Evolutionary conservation across 2,888 invertebrate genomes (phyloP).

Genomic region (Drosophila bunnanda): DNA sequence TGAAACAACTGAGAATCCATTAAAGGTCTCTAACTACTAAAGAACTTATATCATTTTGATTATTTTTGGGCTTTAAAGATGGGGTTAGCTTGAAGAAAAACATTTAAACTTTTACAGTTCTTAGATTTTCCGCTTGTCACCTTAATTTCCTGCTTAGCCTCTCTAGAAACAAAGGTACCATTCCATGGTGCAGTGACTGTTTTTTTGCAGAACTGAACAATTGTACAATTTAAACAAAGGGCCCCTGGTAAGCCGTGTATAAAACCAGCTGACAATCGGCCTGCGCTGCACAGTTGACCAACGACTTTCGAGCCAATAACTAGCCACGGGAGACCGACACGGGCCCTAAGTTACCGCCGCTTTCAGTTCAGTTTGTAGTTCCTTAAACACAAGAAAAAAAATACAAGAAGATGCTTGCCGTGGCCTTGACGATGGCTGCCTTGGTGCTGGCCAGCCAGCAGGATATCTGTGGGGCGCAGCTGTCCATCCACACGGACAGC

Average conservation of each 20-base stretch:
- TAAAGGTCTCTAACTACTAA: neutral
- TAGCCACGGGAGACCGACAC: conserved; percentile 17
- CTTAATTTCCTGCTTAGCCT: neutral
- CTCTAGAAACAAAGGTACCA: neutral
- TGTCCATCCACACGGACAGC: conserved; percentile 83
- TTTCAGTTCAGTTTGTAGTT: neutral
- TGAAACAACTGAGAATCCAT: neutral
- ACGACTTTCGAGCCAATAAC: conserved; percentile 3
- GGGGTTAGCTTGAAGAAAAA: neutral
- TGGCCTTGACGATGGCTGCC: conserved; percentile 26
- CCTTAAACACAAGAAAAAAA: neutral
- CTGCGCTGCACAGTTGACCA: conserved; percentile 58
- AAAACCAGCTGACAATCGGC: conserved; percentile 54
- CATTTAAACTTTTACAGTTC: neutral
- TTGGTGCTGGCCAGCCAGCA: conserved; percentile 50
- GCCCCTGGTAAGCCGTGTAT: conserved; percentile 34
- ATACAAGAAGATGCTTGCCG: conserved; percentile 23
- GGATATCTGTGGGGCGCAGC: conserved; percentile 74
- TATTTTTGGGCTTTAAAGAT: no score
- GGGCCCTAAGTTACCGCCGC: conserved; percentile 22
- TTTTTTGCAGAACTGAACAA: neutral
- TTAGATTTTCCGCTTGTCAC: neutral
- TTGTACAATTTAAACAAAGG: neutral
- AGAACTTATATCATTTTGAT: no score
- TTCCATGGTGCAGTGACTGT: neutral